phyloP scores from a whole-genome alignment of 2,888 invertebrate genomes.

The Helobdella robusta region DNA sequence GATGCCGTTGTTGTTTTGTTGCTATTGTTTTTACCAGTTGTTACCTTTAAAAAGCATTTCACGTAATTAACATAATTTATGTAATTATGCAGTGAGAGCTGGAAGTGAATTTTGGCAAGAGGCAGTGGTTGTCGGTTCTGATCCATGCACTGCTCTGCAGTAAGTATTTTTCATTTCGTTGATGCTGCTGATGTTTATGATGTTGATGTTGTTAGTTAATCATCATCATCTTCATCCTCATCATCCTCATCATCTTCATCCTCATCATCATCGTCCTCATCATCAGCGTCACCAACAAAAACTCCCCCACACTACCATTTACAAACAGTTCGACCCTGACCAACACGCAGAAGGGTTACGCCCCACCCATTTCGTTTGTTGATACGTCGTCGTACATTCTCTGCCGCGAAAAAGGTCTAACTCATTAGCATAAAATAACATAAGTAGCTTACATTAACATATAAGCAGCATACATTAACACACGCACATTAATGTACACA shows the following conservation, averaged over 20 bases:
- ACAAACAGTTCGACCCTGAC: slow-evolving; percentile 47
- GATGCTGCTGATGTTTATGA: too few species aligned
- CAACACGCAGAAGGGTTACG: slow-evolving; percentile 46
- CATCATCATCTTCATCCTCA: too few species aligned
- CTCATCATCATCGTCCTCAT: too few species aligned
- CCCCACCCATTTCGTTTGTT: slow-evolving; percentile 40
- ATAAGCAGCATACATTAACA: too few species aligned
- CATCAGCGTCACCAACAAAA: too few species aligned
- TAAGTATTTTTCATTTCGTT: slow-evolving; percentile 23
- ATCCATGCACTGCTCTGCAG: slow-evolving; percentile 40
- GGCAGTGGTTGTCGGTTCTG: slow-evolving; percentile 43
- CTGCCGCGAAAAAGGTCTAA: slow-evolving; percentile 11
- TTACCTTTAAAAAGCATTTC: slow-evolving; percentile 1
- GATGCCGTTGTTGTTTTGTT: not conserved
- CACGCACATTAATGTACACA: too few species aligned
- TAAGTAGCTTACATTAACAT: too few species aligned
- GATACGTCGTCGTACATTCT: not conserved
- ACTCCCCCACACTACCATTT: too few species aligned
- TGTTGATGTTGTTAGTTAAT: too few species aligned
- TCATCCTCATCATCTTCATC: too few species aligned
- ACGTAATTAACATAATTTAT: not conserved
- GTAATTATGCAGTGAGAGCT: slow-evolving; percentile 41
- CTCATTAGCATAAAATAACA: too few species aligned
- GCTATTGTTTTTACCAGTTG: not conserved
- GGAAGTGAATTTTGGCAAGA: slow-evolving; percentile 51